Conservation (phyloP, 2,797 vertebrate species). For the Amazona finschi region DNA sequence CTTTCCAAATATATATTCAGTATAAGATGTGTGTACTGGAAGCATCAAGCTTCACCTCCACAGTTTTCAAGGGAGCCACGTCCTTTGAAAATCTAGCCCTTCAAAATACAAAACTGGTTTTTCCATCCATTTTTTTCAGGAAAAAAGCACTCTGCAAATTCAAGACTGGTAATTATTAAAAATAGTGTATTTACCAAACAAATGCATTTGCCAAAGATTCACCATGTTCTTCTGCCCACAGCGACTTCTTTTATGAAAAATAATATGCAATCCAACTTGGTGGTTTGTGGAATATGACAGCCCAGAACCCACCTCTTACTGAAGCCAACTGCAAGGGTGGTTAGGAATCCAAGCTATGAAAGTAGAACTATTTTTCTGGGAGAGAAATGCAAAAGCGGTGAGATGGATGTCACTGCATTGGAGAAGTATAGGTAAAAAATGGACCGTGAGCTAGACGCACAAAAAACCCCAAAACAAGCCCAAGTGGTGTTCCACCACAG, state of each 20-base stretch:
- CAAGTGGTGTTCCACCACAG: not conserved
- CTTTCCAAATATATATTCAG: not conserved
- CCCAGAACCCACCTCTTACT: slow-evolving; percentile 32
- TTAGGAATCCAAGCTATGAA: not conserved
- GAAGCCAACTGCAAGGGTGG: not conserved
- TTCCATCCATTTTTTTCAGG: not conserved
- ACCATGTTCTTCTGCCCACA: not conserved
- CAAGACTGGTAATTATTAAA: not conserved
- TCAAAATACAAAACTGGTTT: not conserved
- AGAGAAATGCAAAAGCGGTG: not conserved
- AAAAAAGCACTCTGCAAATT: not conserved
- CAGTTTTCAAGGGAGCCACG: not conserved
- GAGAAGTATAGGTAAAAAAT: not conserved
- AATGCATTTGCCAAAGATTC: not conserved
- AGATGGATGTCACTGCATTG: not conserved
- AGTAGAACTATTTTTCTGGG: not conserved
- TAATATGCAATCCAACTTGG: not conserved
- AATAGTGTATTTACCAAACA: not conserved
- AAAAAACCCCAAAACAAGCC: not conserved
- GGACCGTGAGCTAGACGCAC: not conserved
- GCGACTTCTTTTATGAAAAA: slow-evolving; percentile 14
- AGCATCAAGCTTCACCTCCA: not conserved
- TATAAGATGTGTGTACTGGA: not conserved
- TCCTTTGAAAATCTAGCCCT: not conserved
- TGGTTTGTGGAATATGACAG: not conserved